Evolutionary conservation across 2,888 invertebrate genomes (phyloP).

Genomic region (Molorchus minor): DNA sequence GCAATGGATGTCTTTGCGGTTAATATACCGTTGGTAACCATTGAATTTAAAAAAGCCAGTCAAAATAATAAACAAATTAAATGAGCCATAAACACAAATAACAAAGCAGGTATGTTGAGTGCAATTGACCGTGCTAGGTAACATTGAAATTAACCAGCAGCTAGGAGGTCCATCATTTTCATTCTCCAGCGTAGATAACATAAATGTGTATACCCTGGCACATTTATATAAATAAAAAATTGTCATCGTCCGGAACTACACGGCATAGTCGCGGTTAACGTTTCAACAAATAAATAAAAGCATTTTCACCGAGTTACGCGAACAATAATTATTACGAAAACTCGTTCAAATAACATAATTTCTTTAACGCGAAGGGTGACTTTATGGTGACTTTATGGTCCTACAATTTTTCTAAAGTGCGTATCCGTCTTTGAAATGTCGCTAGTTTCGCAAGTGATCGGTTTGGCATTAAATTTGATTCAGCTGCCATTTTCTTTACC

Average conservation of each 20-base stretch:
- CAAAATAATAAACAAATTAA: too few species aligned
- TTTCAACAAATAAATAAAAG: conserved; percentile 19
- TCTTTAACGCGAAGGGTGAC: too few species aligned
- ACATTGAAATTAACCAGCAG: conserved; percentile 11
- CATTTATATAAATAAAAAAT: conserved; percentile 26
- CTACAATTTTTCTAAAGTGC: too few species aligned
- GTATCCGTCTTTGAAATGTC: conserved; percentile 47
- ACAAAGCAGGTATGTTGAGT: too few species aligned
- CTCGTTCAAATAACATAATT: too few species aligned
- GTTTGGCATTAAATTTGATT: conserved; percentile 46
- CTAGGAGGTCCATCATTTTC: conserved; percentile 17
- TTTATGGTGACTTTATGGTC: too few species aligned
- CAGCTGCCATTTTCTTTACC: conserved; percentile 45
- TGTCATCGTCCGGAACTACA: conserved; percentile 25
- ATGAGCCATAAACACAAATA: too few species aligned
- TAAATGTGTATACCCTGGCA: conserved; percentile 2
- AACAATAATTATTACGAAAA: too few species aligned
- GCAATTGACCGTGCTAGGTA: conserved; percentile 1
- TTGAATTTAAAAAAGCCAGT: too few species aligned
- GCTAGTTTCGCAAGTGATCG: conserved; percentile 46
- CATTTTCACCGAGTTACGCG: conserved; percentile 13
- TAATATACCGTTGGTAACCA: too few species aligned
- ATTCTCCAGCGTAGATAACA: conserved; percentile 5
- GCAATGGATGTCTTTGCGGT: too few species aligned
- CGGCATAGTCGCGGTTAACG: conserved; percentile 8